These are phyloP conservation scores for Andricus quercusramuli DNA, from an alignment of 2,888 invertebrate species.

Conservation along the genomic window DNA sequence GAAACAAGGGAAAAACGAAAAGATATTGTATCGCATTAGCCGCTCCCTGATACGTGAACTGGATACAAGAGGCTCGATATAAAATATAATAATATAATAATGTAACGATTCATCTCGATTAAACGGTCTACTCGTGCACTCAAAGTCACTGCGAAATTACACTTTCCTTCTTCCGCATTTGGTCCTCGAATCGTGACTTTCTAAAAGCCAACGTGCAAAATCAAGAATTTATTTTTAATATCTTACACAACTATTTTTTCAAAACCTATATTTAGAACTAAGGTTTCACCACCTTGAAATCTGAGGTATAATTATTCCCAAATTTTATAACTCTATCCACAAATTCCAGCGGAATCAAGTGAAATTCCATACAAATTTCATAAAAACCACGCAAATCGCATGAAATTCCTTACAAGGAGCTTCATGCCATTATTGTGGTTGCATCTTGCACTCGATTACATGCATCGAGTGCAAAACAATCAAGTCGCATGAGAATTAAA, in stretches of 20 bases:
- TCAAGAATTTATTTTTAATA: background rate
- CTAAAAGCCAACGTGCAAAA: background rate
- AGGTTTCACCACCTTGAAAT: background rate
- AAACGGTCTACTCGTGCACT: constrained; percentile 21
- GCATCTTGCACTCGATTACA: no score
- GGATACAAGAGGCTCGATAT: constrained; percentile 10
- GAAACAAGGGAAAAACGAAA: constrained; percentile 25
- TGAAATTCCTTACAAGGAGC: no score
- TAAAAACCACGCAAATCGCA: no score
- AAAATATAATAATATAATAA: constrained; percentile 25
- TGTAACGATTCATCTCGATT: constrained; percentile 22
- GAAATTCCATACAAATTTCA: no score
- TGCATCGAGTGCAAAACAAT: no score
- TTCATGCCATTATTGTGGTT: no score
- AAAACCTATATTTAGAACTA: background rate
- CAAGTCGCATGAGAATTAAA: no score
- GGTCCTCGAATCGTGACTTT: background rate
- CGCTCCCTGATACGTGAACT: constrained; percentile 20
- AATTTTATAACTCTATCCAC: no score
- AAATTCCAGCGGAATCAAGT: no score
- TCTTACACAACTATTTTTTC: background rate
- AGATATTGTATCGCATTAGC: constrained; percentile 28
- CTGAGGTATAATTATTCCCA: no score
- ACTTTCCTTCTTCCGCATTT: constrained; percentile 29
- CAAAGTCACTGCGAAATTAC: constrained; percentile 2